Conservation (phyloP, 2,888 invertebrate species). For the Cartodere bifasciata region DNA sequence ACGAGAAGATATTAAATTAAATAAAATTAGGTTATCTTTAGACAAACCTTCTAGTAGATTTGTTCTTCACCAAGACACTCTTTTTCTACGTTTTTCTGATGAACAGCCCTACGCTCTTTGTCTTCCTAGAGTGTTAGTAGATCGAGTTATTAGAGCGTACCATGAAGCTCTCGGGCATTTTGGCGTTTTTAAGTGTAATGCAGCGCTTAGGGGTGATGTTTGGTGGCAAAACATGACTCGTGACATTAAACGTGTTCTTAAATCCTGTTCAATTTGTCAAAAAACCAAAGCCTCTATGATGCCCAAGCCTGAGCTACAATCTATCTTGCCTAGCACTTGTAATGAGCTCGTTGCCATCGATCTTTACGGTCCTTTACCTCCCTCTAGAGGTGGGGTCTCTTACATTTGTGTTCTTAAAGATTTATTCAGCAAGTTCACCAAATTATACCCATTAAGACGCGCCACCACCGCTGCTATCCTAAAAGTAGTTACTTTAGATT, state of each 20-base stretch:
- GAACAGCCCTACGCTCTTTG: too few species aligned
- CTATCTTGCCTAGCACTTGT: background rate
- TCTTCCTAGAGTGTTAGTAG: background rate
- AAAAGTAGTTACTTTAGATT: constrained; percentile 3
- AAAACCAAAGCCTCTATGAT: constrained; percentile 3
- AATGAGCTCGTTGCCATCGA: constrained; percentile 10
- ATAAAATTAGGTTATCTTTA: too few species aligned
- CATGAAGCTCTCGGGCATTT: constrained; percentile 3
- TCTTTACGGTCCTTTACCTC: constrained; percentile 11
- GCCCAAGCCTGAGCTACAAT: background rate
- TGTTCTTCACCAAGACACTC: too few species aligned
- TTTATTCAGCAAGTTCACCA: constrained; percentile 13
- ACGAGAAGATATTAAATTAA: too few species aligned
- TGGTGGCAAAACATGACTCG: constrained; percentile 3
- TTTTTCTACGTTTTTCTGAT: too few species aligned
- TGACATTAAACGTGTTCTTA: background rate
- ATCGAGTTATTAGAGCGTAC: constrained; percentile 2
- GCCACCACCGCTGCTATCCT: constrained; percentile 11
- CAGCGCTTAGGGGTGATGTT: background rate
- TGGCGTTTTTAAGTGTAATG: constrained; percentile 4
- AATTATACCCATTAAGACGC: constrained; percentile 9
- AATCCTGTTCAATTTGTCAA: constrained; percentile 13
- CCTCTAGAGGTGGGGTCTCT: constrained; percentile 7
- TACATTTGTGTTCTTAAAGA: constrained; percentile 13
- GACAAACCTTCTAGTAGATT: too few species aligned